Conservation (phyloP, 2,113 vertebrate species). For the Rhinopomastus cyanomelas region DNA sequence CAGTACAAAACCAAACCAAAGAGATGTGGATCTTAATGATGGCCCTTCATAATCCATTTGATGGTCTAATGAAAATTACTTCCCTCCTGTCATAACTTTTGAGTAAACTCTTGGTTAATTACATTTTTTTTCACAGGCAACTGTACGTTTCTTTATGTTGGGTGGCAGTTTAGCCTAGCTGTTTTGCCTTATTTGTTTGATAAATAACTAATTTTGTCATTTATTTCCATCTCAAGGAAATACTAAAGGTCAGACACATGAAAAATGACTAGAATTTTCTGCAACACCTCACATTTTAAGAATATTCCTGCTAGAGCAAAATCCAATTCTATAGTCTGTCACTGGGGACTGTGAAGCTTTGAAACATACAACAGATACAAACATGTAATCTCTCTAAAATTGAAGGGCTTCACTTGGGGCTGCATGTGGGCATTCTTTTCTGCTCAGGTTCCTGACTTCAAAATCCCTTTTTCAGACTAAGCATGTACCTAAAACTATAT, state of each 20-base stretch:
- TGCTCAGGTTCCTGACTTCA: not conserved
- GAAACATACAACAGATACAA: accelerated
- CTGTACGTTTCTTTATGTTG: not conserved
- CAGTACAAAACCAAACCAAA: not conserved
- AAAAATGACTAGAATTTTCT: not conserved
- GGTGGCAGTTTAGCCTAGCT: not conserved
- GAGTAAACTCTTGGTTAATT: not conserved
- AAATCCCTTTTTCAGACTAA: not conserved
- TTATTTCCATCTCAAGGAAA: not conserved
- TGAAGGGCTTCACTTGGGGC: too few relatives aligned
- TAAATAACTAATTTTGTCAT: not conserved
- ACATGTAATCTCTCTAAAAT: not conserved
- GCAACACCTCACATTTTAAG: not conserved
- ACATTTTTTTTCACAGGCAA: not conserved
- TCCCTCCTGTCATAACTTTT: not conserved
- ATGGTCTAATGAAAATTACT: not conserved
- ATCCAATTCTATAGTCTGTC: not conserved
- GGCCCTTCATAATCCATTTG: not conserved
- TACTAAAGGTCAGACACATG: not conserved
- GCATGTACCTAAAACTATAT: not conserved
- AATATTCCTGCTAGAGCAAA: not conserved
- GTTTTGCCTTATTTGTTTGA: not conserved
- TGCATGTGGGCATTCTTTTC: not conserved
- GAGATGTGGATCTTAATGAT: not conserved
- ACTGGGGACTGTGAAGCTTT: not conserved